phyloP scores from a whole-genome alignment of 1,140 invertebrate species.

The Drosophila mauritiana region DNA sequence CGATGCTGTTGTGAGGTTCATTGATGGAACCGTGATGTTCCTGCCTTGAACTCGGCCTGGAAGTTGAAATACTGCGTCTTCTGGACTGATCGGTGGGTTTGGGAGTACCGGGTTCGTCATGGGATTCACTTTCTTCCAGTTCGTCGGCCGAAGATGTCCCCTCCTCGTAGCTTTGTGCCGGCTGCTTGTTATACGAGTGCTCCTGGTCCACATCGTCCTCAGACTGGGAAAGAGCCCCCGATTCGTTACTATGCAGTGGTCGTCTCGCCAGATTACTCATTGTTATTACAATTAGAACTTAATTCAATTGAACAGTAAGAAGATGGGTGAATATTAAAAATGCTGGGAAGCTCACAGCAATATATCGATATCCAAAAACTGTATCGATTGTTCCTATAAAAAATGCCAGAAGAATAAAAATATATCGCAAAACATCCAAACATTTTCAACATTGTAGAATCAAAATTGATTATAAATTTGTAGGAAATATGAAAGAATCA shows the following conservation, averaged over 20 bases:
- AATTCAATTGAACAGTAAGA: not conserved
- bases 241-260: not conserved
- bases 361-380: not conserved
- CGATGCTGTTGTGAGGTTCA: not conserved
- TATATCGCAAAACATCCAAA: too few species aligned
- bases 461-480: too few species aligned
- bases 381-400: not conserved
- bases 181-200: not conserved
- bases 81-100: not conserved
- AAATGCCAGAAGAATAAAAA: not conserved
- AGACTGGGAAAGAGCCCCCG: not conserved
- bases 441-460: too few species aligned
- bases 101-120: not conserved
- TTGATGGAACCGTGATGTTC: not conserved
- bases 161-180: slow-evolving; percentile 13
- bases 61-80: not conserved
- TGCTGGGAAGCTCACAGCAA: not conserved
- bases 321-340: not conserved
- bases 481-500: not conserved
- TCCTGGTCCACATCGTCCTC: slow-evolving; percentile 7
- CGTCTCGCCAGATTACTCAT: slow-evolving; percentile 9
- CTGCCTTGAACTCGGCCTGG: not conserved
- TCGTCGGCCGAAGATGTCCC: slow-evolving; percentile 24
- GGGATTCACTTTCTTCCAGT: not conserved
- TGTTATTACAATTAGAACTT: too few species aligned